Evolutionary conservation across 2,888 invertebrate genomes (phyloP).

Genomic region (Pseudococcus viburni): DNA sequence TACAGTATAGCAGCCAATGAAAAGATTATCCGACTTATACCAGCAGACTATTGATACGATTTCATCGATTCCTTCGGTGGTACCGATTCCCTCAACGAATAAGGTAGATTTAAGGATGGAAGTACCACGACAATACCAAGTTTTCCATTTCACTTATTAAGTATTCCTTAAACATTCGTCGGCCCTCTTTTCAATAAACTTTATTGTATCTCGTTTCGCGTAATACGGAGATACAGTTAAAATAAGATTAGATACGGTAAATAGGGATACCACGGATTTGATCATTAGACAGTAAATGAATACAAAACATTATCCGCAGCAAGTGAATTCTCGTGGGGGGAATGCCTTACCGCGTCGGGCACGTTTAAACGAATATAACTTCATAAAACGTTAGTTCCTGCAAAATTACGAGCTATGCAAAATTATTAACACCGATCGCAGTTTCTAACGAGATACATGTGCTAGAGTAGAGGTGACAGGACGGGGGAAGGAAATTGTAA

Average conservation of each 20-base stretch:
- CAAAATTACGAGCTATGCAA: conserved; percentile 27
- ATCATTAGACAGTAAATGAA: conserved; percentile 54
- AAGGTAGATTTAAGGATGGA: not conserved
- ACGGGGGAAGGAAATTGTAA: not conserved
- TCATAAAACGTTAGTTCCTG: conserved; percentile 23
- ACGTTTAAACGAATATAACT: conserved; percentile 13
- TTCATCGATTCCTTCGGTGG: not conserved
- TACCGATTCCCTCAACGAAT: not conserved
- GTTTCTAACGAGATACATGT: not conserved
- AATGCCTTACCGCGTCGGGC: not conserved
- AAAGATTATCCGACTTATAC: not conserved
- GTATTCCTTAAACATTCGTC: conserved; percentile 8
- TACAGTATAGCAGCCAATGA: not conserved
- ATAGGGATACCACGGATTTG: conserved; percentile 20
- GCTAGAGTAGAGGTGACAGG: not conserved
- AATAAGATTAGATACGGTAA: conserved; percentile 31
- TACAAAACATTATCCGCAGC: conserved; percentile 37
- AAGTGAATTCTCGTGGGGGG: not conserved
- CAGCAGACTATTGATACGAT: not conserved
- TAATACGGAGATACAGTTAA: not conserved
- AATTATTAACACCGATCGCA: conserved; percentile 33
- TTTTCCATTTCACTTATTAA: not conserved
- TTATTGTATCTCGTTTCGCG: conserved; percentile 3
- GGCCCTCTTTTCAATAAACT: conserved; percentile 33
- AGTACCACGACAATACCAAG: not conserved